Evolutionary conservation across 2,113 vertebrate species (phyloP).

Genomic region (Triplophysa rosa): DNA sequence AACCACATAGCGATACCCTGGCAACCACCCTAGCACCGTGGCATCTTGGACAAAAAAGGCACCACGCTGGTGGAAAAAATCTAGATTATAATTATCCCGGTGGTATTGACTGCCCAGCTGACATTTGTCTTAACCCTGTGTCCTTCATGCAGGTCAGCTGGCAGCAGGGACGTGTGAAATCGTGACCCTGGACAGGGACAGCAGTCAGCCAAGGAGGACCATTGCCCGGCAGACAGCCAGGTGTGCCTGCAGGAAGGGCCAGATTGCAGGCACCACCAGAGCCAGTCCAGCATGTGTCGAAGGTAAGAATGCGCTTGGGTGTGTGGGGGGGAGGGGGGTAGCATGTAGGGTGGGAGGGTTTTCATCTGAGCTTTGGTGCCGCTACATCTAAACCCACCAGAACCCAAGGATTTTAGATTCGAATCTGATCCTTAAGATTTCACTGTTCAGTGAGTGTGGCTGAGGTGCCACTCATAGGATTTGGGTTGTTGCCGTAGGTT

Average conservation of each 20-base stretch:
- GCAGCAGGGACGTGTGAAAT: conserved; percentile 98
- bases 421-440: conserved; percentile 46
- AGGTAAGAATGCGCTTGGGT: conserved; percentile 78
- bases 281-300: conserved; percentile 97
- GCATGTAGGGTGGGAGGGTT: conserved; percentile 13
- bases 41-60: too few species aligned
- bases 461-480: conserved; percentile 45
- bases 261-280: conserved; percentile 97
- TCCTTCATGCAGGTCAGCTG: conserved; percentile 86
- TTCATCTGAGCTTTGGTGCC: conserved; percentile 40
- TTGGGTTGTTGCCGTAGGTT: conserved; percentile 45
- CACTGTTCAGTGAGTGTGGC: conserved; percentile 43
- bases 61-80: too few species aligned
- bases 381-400: conserved; percentile 37
- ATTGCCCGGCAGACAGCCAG: conserved; percentile 97
- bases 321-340: neutral
- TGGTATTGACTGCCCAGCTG: neutral
- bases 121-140: conserved; percentile 21
- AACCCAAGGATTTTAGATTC: conserved; percentile 38
- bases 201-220: conserved; percentile 95
- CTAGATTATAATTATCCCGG: neutral
- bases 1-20: too few species aligned
- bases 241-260: conserved; percentile 98
- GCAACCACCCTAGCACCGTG: too few species aligned
- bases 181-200: conserved; percentile 94